A percentile compares a stretch with the other conserved stretches of the same genome.
Conservation (phyloP, 2,113 vertebrate species). For the Phrynocephalus versicolor region DNA sequence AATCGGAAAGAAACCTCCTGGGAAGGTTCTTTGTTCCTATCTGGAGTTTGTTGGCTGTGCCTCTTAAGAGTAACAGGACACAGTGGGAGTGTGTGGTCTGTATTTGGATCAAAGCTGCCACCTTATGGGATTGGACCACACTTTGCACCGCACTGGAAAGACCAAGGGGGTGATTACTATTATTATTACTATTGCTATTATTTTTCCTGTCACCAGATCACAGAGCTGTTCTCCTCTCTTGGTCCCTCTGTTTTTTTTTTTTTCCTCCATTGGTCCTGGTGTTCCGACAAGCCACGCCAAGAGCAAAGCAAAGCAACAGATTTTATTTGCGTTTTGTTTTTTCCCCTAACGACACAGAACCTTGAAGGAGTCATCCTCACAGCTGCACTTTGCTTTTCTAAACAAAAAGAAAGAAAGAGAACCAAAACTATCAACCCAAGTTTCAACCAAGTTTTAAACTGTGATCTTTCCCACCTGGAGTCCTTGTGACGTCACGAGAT, state of each 20-base stretch:
- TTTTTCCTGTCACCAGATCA: slow-evolving; percentile 69
- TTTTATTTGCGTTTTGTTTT: slow-evolving; percentile 37
- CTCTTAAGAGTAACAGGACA: slow-evolving; percentile 77
- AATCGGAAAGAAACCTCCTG: slow-evolving; percentile 59
- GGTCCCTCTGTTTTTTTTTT: slow-evolving; percentile 76
- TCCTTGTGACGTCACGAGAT: slow-evolving; percentile 72
- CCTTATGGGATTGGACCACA: slow-evolving; percentile 73
- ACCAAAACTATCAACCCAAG: slow-evolving; percentile 64
- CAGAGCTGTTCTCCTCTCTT: slow-evolving; percentile 74
- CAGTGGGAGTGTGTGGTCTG: slow-evolving; percentile 72
- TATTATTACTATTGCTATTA: not conserved
- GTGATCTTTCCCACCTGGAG: slow-evolving; percentile 72
- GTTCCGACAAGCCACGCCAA: slow-evolving; percentile 74
- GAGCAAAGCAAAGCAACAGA: slow-evolving; percentile 76
- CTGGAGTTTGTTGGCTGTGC: slow-evolving; percentile 80
- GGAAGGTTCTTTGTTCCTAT: slow-evolving; percentile 78
- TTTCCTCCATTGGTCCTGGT: slow-evolving; percentile 74
- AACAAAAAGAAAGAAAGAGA: slow-evolving; percentile 56
- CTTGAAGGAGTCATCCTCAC: slow-evolving; percentile 72
- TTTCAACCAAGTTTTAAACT: slow-evolving; percentile 64
- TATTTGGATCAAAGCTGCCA: slow-evolving; percentile 77
- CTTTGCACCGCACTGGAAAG: slow-evolving; percentile 63
- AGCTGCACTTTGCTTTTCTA: slow-evolving; percentile 73
- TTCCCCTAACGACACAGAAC: not conserved
- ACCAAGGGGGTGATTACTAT: slow-evolving; percentile 42